A percentile compares a stretch with the other conserved stretches of the same genome.
Evolutionary conservation across 1,140 invertebrate genomes (phyloP).

Genomic region (Aphelenchoides avenae): DNA sequence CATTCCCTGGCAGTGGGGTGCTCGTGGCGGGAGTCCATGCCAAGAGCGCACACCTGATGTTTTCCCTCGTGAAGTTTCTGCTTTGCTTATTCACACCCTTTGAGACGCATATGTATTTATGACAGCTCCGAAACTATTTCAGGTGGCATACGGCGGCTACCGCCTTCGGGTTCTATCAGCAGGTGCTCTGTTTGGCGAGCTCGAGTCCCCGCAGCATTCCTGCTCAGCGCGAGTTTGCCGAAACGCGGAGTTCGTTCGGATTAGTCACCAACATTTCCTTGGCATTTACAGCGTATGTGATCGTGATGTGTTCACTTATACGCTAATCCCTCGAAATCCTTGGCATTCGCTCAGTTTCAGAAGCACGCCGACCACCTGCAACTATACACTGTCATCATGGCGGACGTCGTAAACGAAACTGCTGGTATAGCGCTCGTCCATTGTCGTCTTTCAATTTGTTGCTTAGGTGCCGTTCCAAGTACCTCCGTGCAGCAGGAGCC

Average conservation of each 20-base stretch:
- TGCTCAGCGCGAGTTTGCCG: slow-evolving; percentile 49
- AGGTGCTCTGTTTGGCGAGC: slow-evolving; percentile 51
- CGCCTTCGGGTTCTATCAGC: slow-evolving; percentile 29
- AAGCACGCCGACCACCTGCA: slow-evolving; percentile 56
- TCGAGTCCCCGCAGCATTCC: slow-evolving; percentile 34
- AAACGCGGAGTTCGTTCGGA: slow-evolving; percentile 49
- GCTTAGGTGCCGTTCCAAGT: too few relatives aligned
- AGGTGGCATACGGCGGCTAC: slow-evolving; percentile 6
- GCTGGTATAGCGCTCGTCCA: too few relatives aligned
- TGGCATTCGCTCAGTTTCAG: slow-evolving; percentile 36
- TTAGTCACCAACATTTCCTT: slow-evolving; percentile 49
- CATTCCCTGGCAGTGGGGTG: too few relatives aligned
- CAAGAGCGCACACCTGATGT: slow-evolving; percentile 9
- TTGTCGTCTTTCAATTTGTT: too few relatives aligned
- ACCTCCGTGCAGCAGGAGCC: too few relatives aligned
- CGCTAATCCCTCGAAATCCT: slow-evolving; percentile 5
- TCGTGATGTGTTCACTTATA: too few relatives aligned
- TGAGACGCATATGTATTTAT: not conserved
- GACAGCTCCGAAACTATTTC: slow-evolving; percentile 6
- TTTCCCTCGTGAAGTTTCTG: slow-evolving; percentile 4
- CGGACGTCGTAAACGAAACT: slow-evolving; percentile 45
- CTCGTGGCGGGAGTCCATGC: slow-evolving; percentile 3
- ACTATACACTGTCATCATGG: slow-evolving; percentile 52
- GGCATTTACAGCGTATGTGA: slow-evolving; percentile 44
- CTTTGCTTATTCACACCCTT: too few relatives aligned